phyloP scores from a whole-genome alignment of 2,888 invertebrate species.

The Drosophila multiciliata region DNA sequence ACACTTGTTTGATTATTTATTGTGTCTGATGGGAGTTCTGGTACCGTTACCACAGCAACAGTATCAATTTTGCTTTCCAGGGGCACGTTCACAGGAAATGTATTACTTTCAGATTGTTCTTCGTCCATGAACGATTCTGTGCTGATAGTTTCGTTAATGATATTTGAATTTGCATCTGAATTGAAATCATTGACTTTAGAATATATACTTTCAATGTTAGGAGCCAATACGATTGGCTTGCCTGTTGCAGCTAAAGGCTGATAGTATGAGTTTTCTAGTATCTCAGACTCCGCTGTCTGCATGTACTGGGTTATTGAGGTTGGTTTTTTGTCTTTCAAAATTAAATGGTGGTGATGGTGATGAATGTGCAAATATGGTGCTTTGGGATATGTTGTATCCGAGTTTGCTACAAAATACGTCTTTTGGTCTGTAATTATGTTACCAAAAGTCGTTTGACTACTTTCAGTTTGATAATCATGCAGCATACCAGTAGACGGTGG shows the following conservation, averaged over 20 bases:
- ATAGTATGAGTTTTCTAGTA: neutral
- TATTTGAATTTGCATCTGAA: neutral
- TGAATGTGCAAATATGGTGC: conserved; percentile 18
- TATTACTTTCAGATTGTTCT: neutral
- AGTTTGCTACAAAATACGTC: neutral
- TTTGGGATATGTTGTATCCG: neutral
- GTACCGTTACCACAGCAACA: too few species aligned
- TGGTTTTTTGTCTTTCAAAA: neutral
- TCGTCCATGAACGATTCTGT: too few species aligned
- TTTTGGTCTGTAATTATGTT: neutral
- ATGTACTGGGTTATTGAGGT: neutral
- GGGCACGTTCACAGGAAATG: neutral
- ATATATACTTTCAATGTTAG: neutral
- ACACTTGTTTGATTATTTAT: neutral
- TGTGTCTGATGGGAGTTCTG: neutral
- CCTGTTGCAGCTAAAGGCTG: neutral
- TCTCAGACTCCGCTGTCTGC: neutral
- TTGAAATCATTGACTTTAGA: neutral
- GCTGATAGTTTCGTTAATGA: neutral
- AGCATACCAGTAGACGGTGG: neutral
- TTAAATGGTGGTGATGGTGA: conserved; percentile 29
- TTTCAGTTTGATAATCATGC: neutral
- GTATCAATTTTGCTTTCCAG: neutral
- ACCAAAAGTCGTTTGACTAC: neutral
- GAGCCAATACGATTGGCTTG: neutral